These are phyloP conservation scores for Trachops cirrhosus DNA, from an alignment of 2,797 vertebrate species.

Conservation along the genomic window DNA sequence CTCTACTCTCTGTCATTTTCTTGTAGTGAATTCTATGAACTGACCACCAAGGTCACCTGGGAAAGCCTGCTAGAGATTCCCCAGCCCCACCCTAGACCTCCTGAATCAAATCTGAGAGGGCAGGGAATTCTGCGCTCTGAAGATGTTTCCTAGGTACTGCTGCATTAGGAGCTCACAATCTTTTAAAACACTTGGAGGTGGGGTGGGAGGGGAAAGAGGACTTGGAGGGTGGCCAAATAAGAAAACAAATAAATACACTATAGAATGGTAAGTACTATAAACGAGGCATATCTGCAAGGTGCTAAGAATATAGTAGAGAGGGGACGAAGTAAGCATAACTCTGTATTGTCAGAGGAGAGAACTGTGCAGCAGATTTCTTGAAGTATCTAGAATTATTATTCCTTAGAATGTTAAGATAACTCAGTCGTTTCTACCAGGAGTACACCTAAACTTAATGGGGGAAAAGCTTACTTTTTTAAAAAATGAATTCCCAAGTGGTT, in stretches of 20 bases:
- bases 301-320: not conserved
- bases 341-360: not conserved
- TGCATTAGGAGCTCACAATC: not conserved
- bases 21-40: not conserved
- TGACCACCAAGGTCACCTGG: not conserved
- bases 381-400: conserved; percentile 21
- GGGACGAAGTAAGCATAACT: not conserved
- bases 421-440: not conserved
- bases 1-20: not conserved
- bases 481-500: conserved; percentile 17
- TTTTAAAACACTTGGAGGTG: not conserved
- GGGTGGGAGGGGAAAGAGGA: not conserved
- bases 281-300: not conserved
- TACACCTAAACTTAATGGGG: conserved; percentile 13
- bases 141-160: not conserved
- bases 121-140: not conserved
- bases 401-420: conserved; percentile 39
- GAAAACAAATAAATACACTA: not conserved
- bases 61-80: not conserved
- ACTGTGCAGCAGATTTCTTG: conserved; percentile 1
- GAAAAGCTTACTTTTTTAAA: not conserved
- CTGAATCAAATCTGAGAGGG: not conserved
- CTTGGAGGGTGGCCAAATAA: not conserved
- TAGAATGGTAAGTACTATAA: not conserved
- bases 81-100: not conserved